These are phyloP conservation scores for Pachymerium ferrugineum DNA, from an alignment of 2,888 invertebrate species.

Conservation along the genomic window DNA sequence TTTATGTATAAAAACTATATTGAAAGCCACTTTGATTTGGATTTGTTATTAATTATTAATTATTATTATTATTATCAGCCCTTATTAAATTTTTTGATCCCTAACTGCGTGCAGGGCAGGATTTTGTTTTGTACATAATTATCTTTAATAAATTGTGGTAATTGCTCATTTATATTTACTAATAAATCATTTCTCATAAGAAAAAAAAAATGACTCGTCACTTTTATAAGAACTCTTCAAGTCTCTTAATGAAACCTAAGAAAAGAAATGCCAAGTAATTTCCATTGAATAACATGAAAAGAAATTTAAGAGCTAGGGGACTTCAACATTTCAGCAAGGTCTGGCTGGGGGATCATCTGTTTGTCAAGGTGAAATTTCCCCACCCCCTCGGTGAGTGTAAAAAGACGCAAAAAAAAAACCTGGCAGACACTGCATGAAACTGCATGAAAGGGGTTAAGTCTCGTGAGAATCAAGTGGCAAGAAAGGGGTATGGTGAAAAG, in stretches of 20 bases:
- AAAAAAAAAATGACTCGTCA: no score
- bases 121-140: neutral
- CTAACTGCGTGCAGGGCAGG: neutral
- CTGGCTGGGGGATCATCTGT: neutral
- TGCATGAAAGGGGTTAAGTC: neutral
- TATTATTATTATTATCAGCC: no score
- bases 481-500: constrained; percentile 11
- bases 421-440: neutral
- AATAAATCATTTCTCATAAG: no score
- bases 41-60: no score
- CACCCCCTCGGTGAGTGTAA: no score
- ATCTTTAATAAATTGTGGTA: neutral
- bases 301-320: no score
- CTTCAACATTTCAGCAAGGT: no score
- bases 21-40: no score
- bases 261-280: no score
- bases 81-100: no score
- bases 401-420: neutral
- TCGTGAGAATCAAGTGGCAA: neutral
- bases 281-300: no score
- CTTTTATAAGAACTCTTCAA: neutral
- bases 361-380: constrained; percentile 3
- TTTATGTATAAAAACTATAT: no score
- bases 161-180: neutral
- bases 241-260: neutral